Percentiles rank a stretch among this genome's conserved stretches.
Evolutionary conservation across 37 sponge, comb jelly and placozoan species (phyloP).

Genomic region (Trichoplax adhaerens): DNA sequence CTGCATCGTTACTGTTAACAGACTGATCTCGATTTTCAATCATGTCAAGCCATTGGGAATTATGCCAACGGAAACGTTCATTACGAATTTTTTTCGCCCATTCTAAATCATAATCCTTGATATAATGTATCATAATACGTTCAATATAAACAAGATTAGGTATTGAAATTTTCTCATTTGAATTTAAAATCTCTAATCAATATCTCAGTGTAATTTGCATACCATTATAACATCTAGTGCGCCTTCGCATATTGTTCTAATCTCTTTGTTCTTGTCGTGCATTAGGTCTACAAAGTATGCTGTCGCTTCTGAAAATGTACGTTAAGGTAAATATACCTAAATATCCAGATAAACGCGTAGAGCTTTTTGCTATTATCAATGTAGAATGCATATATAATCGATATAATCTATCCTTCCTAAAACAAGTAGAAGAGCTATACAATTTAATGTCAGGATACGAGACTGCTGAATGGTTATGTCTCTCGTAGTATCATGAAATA

Average conservation of each 20-base stretch:
- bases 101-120: slow-evolving; percentile 46
- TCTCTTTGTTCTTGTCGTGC: slow-evolving; percentile 81
- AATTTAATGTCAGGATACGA: slow-evolving; percentile 26
- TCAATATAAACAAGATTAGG: not conserved
- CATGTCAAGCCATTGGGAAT: slow-evolving; percentile 79
- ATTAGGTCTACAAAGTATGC: slow-evolving; percentile 78
- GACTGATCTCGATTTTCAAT: not conserved
- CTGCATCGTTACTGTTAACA: too few species aligned
- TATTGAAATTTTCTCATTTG: too few species aligned
- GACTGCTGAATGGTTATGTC: slow-evolving; percentile 25
- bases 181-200: too few species aligned
- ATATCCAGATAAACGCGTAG: not conserved
- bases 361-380: not conserved
- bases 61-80: slow-evolving; percentile 71
- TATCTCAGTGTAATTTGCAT: not conserved
- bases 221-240: slow-evolving; percentile 59
- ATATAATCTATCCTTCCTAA: not conserved
- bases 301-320: slow-evolving; percentile 30
- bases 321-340: slow-evolving; percentile 1
- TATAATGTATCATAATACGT: not conserved
- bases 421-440: not conserved
- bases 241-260: slow-evolving; percentile 42
- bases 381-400: not conserved
- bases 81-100: slow-evolving; percentile 48
- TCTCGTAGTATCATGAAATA: slow-evolving; percentile 43